Conservation (phyloP, 1,140 invertebrate genomes). For the Drosophila sproati region DNA sequence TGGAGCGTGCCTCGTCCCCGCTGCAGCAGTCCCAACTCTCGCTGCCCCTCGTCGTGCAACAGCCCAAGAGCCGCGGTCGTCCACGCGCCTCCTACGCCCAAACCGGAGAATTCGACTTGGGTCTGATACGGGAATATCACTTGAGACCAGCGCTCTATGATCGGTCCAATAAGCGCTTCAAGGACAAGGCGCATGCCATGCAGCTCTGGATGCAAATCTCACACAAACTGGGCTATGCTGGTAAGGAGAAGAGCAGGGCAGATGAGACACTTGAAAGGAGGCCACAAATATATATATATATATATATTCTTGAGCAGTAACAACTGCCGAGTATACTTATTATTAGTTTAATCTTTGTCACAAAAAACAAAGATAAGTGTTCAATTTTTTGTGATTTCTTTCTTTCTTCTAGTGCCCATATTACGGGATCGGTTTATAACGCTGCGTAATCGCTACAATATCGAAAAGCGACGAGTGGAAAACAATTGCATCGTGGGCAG, state of each 20-base stretch:
- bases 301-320: background rate
- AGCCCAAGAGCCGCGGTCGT: constrained; percentile 69
- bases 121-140: constrained; percentile 78
- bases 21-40: constrained; percentile 22
- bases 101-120: constrained; percentile 82
- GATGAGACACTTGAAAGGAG: too few relatives aligned
- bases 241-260: constrained; percentile 47
- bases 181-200: constrained; percentile 71
- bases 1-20: constrained; percentile 36
- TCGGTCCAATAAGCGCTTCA: constrained; percentile 70
- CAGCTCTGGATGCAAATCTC: constrained; percentile 79
- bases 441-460: constrained; percentile 82
- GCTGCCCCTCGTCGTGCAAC: constrained; percentile 5
- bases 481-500: constrained; percentile 54
- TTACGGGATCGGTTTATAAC: constrained; percentile 82
- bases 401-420: constrained; percentile 55
- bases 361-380: background rate
- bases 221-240: constrained; percentile 80
- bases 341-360: background rate
- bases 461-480: constrained; percentile 81
- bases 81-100: constrained; percentile 71
- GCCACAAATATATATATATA: too few relatives aligned
- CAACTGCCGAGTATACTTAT: background rate
- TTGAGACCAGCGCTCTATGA: constrained; percentile 76
- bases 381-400: background rate